Percentiles rank a stretch among this genome's conserved stretches.
phyloP scores from a whole-genome alignment of 2,888 invertebrate species.

The Graphium colonna region DNA sequence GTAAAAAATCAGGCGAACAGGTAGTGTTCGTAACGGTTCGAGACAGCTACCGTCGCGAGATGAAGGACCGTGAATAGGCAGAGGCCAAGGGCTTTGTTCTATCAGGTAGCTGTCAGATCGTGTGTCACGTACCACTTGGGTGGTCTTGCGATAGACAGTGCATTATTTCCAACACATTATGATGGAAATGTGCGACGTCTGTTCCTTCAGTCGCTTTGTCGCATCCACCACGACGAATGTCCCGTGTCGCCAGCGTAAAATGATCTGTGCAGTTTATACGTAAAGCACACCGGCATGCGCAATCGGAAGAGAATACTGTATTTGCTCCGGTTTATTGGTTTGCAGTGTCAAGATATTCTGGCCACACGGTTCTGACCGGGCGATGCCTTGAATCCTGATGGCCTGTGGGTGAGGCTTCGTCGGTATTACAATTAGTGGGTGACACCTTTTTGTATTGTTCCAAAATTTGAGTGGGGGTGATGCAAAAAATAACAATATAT shows the following conservation, averaged over 20 bases:
- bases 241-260: constrained; percentile 41
- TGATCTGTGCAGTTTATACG: constrained; percentile 28
- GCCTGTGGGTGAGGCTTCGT: constrained; percentile 47
- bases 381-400: constrained; percentile 59
- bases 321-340: neutral
- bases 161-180: constrained; percentile 73
- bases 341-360: constrained; percentile 38
- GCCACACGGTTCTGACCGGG: constrained; percentile 40
- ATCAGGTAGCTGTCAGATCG: constrained; percentile 67
- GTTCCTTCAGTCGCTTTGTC: constrained; percentile 60
- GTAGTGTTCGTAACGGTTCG: constrained; percentile 22
- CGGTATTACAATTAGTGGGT: constrained; percentile 35
- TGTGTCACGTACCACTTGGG: constrained; percentile 63
- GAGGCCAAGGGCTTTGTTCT: constrained; percentile 57
- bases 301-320: neutral
- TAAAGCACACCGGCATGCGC: neutral
- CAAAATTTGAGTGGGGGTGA: constrained; percentile 25
- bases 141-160: constrained; percentile 70
- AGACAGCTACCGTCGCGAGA: constrained; percentile 31
- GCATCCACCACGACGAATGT: constrained; percentile 61
- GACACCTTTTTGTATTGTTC: constrained; percentile 40
- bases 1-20: constrained; percentile 5
- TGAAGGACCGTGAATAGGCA: constrained; percentile 50
- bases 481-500: constrained; percentile 11
- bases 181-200: constrained; percentile 67